Evolutionary conservation across 2,888 invertebrate species (phyloP), one percentile per base, ranked within the genome.

Genomic region (Petrolisthes cinctipes): DNA sequence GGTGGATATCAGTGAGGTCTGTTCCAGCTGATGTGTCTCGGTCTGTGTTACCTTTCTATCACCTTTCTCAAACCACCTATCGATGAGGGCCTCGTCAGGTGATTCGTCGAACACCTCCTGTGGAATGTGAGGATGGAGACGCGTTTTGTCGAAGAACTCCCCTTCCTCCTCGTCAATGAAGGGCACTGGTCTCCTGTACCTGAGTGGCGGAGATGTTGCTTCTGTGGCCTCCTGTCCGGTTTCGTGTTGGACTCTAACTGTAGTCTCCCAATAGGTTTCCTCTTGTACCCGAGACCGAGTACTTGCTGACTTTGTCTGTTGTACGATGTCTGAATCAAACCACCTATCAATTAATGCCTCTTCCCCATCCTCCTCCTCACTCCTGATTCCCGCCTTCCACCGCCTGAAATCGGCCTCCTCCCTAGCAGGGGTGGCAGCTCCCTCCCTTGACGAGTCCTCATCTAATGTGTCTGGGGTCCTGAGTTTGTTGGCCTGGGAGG

Each of bases 61-160:
- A 14, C 81, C 87, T 6, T 61, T 51, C 17, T 83, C 87, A 81
- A 87, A 87, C 87, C 87, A 87, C 53, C 87, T 84, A 37, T 87
- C 87, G 11, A 87, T 79, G 1, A 87, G 80, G 4, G 79, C 86
- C n/a, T 81, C 86, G n/a, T 86, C 86, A 17, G 81, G 81, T n/a
- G 81, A 66, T 14, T 61, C 66, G 5, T 56, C 37, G 4, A n/a
- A 66, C 17, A 66, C 61, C 23, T 37, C 37, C 51, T 61, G 53
- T 6, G 66, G 81, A 14, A 53, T 37, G 5, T 9, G 14, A 66
- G 37, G 20, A 53, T 23, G 51, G 66, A 20, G 51, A 23, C 66
- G 37, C 37, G 61, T 17, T 51, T 82, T n/a, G 7, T 80, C 80
- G 51, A 66, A 61, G 37, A 66, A 61, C 37, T 66, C 81, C 56